Base-by-base conservation (phyloP, 1,140 invertebrate species). In the Philopotamus ludificatus region DNA sequence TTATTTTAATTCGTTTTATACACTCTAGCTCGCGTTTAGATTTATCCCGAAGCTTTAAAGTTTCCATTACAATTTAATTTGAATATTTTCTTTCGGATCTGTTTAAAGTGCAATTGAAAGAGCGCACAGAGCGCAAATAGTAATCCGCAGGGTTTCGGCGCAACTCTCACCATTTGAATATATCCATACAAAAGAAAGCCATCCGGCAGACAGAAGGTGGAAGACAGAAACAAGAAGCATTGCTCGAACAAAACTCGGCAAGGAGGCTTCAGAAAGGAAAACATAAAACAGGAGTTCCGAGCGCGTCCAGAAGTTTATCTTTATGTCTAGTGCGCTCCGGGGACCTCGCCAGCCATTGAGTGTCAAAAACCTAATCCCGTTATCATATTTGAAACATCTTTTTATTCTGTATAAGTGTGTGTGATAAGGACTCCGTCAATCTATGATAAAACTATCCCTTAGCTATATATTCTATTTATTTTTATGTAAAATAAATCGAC, bases 341-440 rank as follows among this genome's bases (percentile, higher is more conserved):
- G 57, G 57, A 42, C 18, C 25, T 34, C 16, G 3, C 9, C n/a
- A 25, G 28, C 26, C 26, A 60, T 60, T 23, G 57, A 60, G 57
- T 60, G 57, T 60, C 57, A 60, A 60, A 60, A 34, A 60, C 57
- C 44, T 16, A 34, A 60, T 47, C 57, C 44, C 42, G 42, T 60
- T 60, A 60, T 60, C 57, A 60, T 60, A 60, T 60, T 47, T 39
- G 20, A 23, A 21, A n/a, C 42, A 18, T 15, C 57, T 60, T 47
- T 47, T 60, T 47, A 47, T 54, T n/a, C 10, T 16, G 10, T 47
- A 15, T 47, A 7, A 47, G 18, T 47, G 10, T 9, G 44, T n/a
- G n/a, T n/a, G n/a, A n/a, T n/a, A n/a, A n/a, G n/a, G n/a, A n/a
- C n/a, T n/a, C n/a, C n/a, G n/a, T n/a, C n/a, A n/a, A n/a, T n/a